phyloP scores from a whole-genome alignment of 2,113 vertebrate genomes.

The Macroglossus sobrinus region DNA sequence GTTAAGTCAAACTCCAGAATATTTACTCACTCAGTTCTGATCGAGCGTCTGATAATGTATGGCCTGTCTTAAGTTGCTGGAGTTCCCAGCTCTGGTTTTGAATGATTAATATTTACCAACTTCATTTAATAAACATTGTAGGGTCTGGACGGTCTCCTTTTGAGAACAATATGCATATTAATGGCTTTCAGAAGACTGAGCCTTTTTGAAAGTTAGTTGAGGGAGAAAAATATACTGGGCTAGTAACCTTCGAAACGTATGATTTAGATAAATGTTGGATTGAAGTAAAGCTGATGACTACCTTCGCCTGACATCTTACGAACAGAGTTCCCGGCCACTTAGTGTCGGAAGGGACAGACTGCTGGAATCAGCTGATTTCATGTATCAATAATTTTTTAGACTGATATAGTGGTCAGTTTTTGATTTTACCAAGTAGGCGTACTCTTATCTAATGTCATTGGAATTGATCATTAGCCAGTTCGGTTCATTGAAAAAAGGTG shows the following conservation, averaged over 20 bases:
- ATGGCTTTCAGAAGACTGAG: neutral
- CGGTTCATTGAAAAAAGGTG: neutral
- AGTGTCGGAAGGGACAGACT: neutral
- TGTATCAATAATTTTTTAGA: neutral
- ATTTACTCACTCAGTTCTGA: neutral
- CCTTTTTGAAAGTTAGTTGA: neutral
- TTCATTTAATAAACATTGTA: neutral
- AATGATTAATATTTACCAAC: constrained; percentile 51
- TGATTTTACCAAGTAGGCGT: neutral
- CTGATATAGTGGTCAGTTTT: neutral
- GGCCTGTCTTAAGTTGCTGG: neutral
- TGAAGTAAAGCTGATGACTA: neutral
- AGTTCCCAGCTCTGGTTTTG: constrained; percentile 18
- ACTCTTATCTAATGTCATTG: neutral
- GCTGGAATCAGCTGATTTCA: neutral
- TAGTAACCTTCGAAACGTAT: neutral
- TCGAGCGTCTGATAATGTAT: neutral
- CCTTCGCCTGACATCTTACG: neutral
- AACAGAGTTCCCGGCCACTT: neutral
- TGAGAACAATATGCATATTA: neutral
- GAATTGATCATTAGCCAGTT: neutral
- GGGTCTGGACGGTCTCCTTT: neutral
- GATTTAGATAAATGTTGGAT: neutral
- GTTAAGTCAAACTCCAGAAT: neutral
- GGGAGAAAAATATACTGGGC: neutral